These are phyloP conservation scores for Rhodophaea formosa DNA, from an alignment of 2,888 invertebrate genomes.

Conservation along the genomic window DNA sequence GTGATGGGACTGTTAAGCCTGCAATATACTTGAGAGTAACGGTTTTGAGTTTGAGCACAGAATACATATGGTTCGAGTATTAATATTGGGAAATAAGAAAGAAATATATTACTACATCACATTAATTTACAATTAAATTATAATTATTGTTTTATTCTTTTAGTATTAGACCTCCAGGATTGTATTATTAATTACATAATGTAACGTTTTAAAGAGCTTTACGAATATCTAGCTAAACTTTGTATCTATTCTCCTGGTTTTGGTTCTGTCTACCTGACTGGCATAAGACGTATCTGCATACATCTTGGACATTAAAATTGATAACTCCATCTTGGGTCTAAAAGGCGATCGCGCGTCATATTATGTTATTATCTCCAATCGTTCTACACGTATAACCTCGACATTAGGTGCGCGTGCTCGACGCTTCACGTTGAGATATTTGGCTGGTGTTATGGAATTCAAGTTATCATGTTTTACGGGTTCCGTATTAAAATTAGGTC, in stretches of 20 bases:
- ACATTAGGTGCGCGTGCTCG: constrained; percentile 30
- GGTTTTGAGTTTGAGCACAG: too few relatives aligned
- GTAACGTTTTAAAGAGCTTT: neutral
- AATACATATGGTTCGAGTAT: too few relatives aligned
- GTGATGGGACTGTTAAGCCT: too few relatives aligned
- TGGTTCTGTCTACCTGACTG: too few relatives aligned
- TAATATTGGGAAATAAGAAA: too few relatives aligned
- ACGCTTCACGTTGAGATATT: constrained; percentile 1
- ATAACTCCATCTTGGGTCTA: constrained; percentile 43
- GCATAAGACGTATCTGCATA: neutral
- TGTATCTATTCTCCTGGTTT: too few relatives aligned
- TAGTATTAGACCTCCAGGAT: too few relatives aligned
- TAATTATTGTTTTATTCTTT: too few relatives aligned
- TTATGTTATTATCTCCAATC: constrained; percentile 55
- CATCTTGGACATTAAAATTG: constrained; percentile 32
- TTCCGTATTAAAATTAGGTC: neutral
- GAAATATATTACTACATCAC: too few relatives aligned
- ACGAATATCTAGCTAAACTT: too few relatives aligned
- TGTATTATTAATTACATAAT: neutral
- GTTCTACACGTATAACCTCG: constrained; percentile 49
- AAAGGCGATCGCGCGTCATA: constrained; percentile 49
- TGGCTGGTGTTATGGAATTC: constrained; percentile 1
- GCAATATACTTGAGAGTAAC: too few relatives aligned
- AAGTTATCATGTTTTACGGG: neutral
- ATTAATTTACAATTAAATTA: too few relatives aligned